Evolutionary conservation across 2,888 invertebrate species (phyloP).

Genomic region (Bombylius major): DNA sequence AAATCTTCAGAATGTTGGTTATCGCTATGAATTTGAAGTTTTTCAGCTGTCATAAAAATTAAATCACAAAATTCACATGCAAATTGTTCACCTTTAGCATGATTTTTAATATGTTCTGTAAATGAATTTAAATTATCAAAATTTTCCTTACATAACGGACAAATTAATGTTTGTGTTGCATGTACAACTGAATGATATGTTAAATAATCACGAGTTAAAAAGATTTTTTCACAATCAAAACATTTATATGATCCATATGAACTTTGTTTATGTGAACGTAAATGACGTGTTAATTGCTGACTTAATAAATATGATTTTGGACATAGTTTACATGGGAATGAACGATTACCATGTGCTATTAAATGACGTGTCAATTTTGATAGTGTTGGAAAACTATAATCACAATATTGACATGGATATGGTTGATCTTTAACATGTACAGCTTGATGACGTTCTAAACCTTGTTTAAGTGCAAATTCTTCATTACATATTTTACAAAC

Average conservation of each 20-base stretch:
- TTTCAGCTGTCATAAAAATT: slow-evolving; percentile 49
- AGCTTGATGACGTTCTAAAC: slow-evolving; percentile 48
- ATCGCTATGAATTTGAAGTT: slow-evolving; percentile 45
- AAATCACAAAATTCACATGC: slow-evolving; percentile 59
- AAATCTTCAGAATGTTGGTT: slow-evolving; percentile 45
- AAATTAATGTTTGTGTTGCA: slow-evolving; percentile 56
- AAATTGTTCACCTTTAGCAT: slow-evolving; percentile 50
- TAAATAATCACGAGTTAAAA: slow-evolving; percentile 52
- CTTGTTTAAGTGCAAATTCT: slow-evolving; percentile 42
- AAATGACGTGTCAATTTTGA: slow-evolving; percentile 57
- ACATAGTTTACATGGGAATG: slow-evolving; percentile 64
- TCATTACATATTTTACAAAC: slow-evolving; percentile 52
- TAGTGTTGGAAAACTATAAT: slow-evolving; percentile 49
- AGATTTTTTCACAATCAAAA: slow-evolving; percentile 46
- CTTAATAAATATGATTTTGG: slow-evolving; percentile 60
- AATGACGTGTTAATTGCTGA: slow-evolving; percentile 53
- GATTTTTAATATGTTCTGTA: slow-evolving; percentile 60
- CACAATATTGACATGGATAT: slow-evolving; percentile 52
- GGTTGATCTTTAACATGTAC: slow-evolving; percentile 45
- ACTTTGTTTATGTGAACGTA: slow-evolving; percentile 31
- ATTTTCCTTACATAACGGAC: slow-evolving; percentile 62
- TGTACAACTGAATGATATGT: slow-evolving; percentile 68
- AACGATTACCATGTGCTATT: slow-evolving; percentile 54
- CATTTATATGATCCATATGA: slow-evolving; percentile 35
- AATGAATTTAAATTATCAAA: slow-evolving; percentile 54